Percentiles rank a stretch among this genome's conserved stretches.
phyloP scores from a whole-genome alignment of 2,113 vertebrate genomes.

The Megaleporinus macrocephalus region DNA sequence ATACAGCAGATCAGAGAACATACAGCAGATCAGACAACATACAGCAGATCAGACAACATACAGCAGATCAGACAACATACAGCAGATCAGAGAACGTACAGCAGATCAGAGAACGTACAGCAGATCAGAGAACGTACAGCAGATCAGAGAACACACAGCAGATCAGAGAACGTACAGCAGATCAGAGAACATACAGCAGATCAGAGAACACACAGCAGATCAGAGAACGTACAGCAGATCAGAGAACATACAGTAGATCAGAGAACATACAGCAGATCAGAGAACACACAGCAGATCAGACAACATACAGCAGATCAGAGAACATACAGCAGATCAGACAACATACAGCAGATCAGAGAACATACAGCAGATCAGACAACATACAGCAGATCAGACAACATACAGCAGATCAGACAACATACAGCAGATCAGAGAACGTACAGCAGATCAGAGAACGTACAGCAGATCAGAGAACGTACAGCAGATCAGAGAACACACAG shows the following conservation, averaged over 20 bases:
- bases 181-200: neutral
- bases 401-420: too few species aligned
- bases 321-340: too few species aligned
- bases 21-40: neutral
- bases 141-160: too few species aligned
- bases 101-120: neutral
- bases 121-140: neutral
- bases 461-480: neutral
- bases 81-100: neutral
- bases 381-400: neutral
- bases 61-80: too few species aligned
- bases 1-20: constrained; percentile 4
- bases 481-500: too few species aligned
- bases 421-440: neutral
- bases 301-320: too few species aligned
- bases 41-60: neutral
- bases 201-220: too few species aligned
- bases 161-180: neutral
- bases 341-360: too few species aligned
- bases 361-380: neutral
- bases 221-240: neutral
- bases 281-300: too few species aligned
- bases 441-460: neutral
- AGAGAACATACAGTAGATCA: neutral
- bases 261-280: neutral